A percentile compares a stretch with the other conserved stretches of the same genome.
Conservation (phyloP, 2,797 vertebrate genomes). For the Morelia viridis region DNA sequence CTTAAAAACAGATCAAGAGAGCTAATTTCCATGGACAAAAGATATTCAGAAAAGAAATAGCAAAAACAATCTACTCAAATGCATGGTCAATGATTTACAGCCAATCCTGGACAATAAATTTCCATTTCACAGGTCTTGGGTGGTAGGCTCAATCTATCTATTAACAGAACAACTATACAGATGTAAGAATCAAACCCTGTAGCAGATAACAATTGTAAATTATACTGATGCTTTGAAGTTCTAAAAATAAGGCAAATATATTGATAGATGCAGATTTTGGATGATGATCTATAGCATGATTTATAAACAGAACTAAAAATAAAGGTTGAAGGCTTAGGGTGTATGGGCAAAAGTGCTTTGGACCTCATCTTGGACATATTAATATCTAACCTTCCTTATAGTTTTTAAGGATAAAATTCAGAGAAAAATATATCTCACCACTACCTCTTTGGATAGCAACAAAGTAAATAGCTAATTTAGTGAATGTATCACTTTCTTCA, state of each 20-base stretch:
- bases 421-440: neutral
- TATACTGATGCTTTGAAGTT: neutral
- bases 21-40: too few relatives aligned
- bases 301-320: neutral
- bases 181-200: neutral
- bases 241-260: neutral
- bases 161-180: neutral
- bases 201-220: too few relatives aligned
- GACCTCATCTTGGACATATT: neutral
- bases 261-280: conserved; percentile 4
- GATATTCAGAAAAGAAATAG: too few relatives aligned
- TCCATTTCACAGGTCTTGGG: too few relatives aligned
- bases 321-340: neutral
- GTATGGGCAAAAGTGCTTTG: neutral
- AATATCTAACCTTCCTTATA: neutral
- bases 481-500: conserved; percentile 43
- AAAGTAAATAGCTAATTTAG: neutral
- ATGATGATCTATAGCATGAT: neutral
- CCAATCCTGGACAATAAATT: too few relatives aligned
- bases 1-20: too few relatives aligned
- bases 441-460: neutral
- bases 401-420: neutral
- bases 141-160: too few relatives aligned
- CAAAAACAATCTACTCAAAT: too few relatives aligned
- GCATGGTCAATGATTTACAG: too few relatives aligned